A percentile compares a stretch with the other conserved stretches of the same genome.
Evolutionary conservation across 2,888 invertebrate species (phyloP).

Genomic region (Drosophila koepferae): DNA sequence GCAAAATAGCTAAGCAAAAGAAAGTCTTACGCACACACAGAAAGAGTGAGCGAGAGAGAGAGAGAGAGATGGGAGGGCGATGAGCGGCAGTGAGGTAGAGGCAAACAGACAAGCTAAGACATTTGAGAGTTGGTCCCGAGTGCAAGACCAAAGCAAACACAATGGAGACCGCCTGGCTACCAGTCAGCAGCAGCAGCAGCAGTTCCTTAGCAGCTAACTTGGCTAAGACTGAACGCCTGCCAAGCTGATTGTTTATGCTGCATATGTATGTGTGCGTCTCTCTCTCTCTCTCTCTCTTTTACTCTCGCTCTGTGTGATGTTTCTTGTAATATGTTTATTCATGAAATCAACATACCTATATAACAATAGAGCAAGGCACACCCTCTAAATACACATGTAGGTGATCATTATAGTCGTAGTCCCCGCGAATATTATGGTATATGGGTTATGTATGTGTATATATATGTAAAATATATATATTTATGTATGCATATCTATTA

Average conservation of each 20-base stretch:
- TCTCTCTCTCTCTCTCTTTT: no score
- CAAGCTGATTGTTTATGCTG: conserved; percentile 47
- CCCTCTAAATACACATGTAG: conserved; percentile 7
- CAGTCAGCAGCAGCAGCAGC: conserved; percentile 66
- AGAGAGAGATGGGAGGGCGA: neutral
- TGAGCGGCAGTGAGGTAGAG: neutral
- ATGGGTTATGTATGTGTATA: conserved; percentile 5
- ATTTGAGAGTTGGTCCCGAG: conserved; percentile 41
- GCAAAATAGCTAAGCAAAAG: conserved; percentile 71
- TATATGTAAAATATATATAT: conserved; percentile 1
- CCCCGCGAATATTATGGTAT: neutral
- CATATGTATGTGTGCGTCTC: conserved; percentile 1
- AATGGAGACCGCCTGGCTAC: conserved; percentile 69
- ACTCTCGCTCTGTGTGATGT: conserved; percentile 14
- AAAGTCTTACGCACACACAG: conserved; percentile 43
- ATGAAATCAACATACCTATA: conserved; percentile 30
- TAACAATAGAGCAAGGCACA: neutral
- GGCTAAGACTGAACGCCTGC: conserved; percentile 55
- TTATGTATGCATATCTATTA: neutral
- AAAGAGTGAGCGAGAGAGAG: neutral
- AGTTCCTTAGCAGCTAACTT: conserved; percentile 66
- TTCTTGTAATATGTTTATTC: conserved; percentile 54
- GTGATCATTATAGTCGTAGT: conserved; percentile 26
- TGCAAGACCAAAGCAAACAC: conserved; percentile 47
- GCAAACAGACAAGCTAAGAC: conserved; percentile 39